Evolutionary conservation across 2,888 invertebrate species (phyloP), one percentile per base, ranked within the genome.

Genomic region (Acrobasis consociella): DNA sequence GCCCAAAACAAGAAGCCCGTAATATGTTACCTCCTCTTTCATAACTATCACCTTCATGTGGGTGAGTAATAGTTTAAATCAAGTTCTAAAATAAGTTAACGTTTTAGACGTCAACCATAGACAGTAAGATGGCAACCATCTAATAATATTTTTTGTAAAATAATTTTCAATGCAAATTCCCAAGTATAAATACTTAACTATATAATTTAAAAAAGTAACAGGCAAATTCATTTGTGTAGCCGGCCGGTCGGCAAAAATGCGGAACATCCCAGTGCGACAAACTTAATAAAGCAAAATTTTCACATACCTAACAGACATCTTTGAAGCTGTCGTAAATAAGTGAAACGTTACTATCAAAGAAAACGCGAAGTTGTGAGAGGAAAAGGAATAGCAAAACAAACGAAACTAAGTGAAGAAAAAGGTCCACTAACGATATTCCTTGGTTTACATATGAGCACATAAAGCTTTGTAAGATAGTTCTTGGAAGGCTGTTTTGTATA

Each of bases 341-440:
- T 52, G 37, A 38, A 52, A 16, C 7, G 22, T 61, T 46, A 5
- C 38, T 38, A 50, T 49, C 53, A 61, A 53, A 61, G 61, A 31
- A 22, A 53, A 63, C 38, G 16, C 22, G 46, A 17, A 22, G 31
- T n/a, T 59, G 16, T 49, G 10, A 60, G 51, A 39, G 22, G 22
- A 56, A 64, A 55, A 59, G 49, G 53, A 51, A 60, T 49, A 37
- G 16, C 22, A 42, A 62, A 59, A 58, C 58, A 22, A 53, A 53
- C 42, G 53, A 39, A 46, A 46, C 49, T 55, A 56, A 55, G 58
- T 77, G 5, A 62, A 53, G 51, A 22, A 56, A 64, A 64, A 62
- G 62, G 42, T 51, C 31, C 17, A 15, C n/a, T 38, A 37, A 37
- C 60, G 37, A 58, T 60, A 58, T 58, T 42, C 9, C 39, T 49